Evolutionary conservation across 2,888 invertebrate species (phyloP).

Genomic region (Orchestes rusci): DNA sequence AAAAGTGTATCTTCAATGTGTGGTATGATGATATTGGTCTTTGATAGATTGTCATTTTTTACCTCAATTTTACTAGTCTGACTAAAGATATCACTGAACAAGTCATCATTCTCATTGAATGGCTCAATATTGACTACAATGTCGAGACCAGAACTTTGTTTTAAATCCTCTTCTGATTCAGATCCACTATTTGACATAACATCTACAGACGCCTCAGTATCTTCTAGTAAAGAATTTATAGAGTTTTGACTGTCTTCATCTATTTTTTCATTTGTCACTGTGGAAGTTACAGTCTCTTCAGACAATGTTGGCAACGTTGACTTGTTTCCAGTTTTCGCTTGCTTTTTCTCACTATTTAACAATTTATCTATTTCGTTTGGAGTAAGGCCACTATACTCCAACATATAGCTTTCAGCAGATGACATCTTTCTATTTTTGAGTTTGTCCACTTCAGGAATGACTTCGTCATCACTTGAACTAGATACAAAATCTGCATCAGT

Average conservation of each 20-base stretch:
- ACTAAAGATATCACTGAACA: constrained; percentile 68
- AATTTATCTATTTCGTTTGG: constrained; percentile 60
- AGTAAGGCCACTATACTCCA: constrained; percentile 69
- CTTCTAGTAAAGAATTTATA: too few species aligned
- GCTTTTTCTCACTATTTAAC: background rate
- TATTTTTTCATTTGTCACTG: background rate
- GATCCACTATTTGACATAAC: constrained; percentile 20
- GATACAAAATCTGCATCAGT: constrained; percentile 32
- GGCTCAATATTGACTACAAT: background rate
- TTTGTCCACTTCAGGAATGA: constrained; percentile 28
- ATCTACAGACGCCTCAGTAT: too few species aligned
- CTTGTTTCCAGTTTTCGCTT: background rate
- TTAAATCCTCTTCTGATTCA: constrained; percentile 3
- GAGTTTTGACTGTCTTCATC: too few species aligned
- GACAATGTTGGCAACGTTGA: background rate
- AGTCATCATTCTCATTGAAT: constrained; percentile 48
- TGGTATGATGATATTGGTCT: too few species aligned
- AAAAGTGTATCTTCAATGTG: background rate
- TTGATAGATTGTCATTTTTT: background rate
- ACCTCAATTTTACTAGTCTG: constrained; percentile 6
- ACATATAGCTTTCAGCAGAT: constrained; percentile 64
- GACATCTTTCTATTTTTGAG: constrained; percentile 30
- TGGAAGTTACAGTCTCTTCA: background rate
- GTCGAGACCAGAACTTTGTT: too few species aligned
- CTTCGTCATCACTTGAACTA: constrained; percentile 35